A percentile compares a stretch with the other conserved stretches of the same genome.
Evolutionary conservation across 2,797 vertebrate species (phyloP).

Genomic region (Siniperca obscura): DNA sequence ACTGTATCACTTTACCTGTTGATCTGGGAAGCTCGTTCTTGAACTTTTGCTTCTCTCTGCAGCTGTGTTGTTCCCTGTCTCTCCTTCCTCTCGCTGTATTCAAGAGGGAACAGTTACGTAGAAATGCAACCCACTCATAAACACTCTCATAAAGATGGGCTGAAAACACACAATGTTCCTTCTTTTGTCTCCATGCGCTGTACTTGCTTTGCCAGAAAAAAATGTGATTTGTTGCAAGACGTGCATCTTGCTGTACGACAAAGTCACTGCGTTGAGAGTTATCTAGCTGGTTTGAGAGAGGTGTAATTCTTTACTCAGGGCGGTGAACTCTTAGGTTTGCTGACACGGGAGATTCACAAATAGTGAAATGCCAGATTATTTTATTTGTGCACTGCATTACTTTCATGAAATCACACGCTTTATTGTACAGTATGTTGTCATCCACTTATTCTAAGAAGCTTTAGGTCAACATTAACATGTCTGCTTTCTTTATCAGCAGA

Average conservation of each 20-base stretch:
- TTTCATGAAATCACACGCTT: background rate
- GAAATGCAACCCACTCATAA: constrained; percentile 35
- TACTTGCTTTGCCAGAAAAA: background rate
- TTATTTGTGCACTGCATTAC: background rate
- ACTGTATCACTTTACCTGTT: background rate
- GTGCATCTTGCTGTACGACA: constrained; percentile 4
- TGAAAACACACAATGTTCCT: constrained; percentile 25
- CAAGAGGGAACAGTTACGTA: constrained; percentile 29
- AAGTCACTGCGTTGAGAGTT: background rate
- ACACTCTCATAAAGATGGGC: constrained; percentile 31
- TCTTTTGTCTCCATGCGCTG: background rate
- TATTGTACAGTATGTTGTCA: background rate
- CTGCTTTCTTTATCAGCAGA: constrained; percentile 50
- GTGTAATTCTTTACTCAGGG: background rate
- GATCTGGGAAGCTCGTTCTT: constrained; percentile 10
- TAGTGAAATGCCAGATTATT: background rate
- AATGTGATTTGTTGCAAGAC: constrained; percentile 8
- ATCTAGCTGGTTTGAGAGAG: background rate
- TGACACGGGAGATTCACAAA: background rate
- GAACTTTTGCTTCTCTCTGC: background rate
- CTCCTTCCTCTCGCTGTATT: background rate
- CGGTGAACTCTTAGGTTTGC: background rate
- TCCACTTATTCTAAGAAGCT: background rate
- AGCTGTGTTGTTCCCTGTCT: constrained; percentile 12
- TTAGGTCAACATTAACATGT: background rate